Evolutionary conservation across 2,113 vertebrate species (phyloP), one percentile per base, ranked within the genome.

Genomic region (Dascyllus trimaculatus): DNA sequence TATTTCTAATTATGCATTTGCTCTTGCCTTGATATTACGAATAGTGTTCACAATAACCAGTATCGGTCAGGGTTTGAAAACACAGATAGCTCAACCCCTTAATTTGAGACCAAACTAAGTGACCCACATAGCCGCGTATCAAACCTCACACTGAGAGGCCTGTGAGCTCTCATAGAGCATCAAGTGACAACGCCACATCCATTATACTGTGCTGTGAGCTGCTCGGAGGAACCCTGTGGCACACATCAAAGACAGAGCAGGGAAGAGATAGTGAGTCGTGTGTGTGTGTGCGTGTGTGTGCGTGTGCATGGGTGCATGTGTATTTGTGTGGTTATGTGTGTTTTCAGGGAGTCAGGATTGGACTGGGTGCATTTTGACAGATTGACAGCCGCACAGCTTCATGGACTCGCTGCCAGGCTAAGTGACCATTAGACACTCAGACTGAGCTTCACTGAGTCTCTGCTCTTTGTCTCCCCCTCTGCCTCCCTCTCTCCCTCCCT

Each of bases 371-470:
- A 76, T 91, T 91, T 82, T 90, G 87, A 92, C 90, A 88, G 88
- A 91, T 85, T 92, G 91, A 91, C 90, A 84, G 85, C 74, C 78
- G 89, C 84, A 85, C 69, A 85, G 87, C 82, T 84, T 88, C 85
- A 87, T 87, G 78, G 79, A 91, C 84, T 91, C 48, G 82, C 83
- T 88, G 87, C 85, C 81, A 85, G 84, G 87, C 79, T 91, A 93
- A 93, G 88, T 91, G 92, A 92, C 89, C 91, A 90, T 90, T 92
- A 91, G 78, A 89, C 77, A 80, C 85, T 85, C 52, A 80, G 77
- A 82, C 71, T 7, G n/a, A 38, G 54, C 74, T 61, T 62, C 21
- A 78, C 73, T 58, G 56, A 75, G 64, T 80, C 25, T 71, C 70
- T 71, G 32, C 60, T 58, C 43, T 58, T 60, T 56, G 35, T 70